phyloP scores from a whole-genome alignment of 2,888 invertebrate species.

The Crossocerus cetratus region DNA sequence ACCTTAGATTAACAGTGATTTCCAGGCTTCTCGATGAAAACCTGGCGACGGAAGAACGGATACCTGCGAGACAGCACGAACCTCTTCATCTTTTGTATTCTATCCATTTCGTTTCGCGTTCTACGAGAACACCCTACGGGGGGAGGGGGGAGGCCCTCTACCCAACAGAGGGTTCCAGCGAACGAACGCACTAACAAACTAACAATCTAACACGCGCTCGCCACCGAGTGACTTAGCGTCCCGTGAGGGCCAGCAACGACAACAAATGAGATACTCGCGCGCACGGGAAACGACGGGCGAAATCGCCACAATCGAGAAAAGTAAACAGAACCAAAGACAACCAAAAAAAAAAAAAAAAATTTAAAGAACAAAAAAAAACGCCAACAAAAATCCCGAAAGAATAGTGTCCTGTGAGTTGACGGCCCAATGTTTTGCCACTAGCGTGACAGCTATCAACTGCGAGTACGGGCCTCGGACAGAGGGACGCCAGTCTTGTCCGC shows the following conservation, averaged over 20 bases:
- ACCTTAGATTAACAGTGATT: slow-evolving; percentile 15
- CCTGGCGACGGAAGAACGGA: slow-evolving; percentile 47
- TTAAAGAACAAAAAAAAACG: slow-evolving; percentile 50
- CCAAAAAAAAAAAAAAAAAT: slow-evolving; percentile 27
- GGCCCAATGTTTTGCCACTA: slow-evolving; percentile 86
- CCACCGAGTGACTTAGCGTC: slow-evolving; percentile 55
- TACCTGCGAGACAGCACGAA: slow-evolving; percentile 63
- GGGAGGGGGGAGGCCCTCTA: not conserved
- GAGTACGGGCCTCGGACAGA: slow-evolving; percentile 97
- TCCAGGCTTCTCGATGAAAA: slow-evolving; percentile 18
- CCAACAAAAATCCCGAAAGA: slow-evolving; percentile 59
- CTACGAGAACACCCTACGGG: slow-evolving; percentile 29
- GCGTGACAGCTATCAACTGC: slow-evolving; percentile 97
- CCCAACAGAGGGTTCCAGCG: slow-evolving; percentile 1
- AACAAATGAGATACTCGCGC: slow-evolving; percentile 21
- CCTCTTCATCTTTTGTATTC: slow-evolving; percentile 51
- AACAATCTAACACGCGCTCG: slow-evolving; percentile 32
- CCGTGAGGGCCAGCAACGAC: slow-evolving; percentile 37
- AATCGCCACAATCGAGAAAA: slow-evolving; percentile 26
- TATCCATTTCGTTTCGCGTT: slow-evolving; percentile 49
- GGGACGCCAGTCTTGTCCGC: slow-evolving; percentile 94
- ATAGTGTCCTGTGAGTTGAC: slow-evolving; percentile 78
- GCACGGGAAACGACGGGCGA: slow-evolving; percentile 8
- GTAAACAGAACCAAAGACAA: slow-evolving; percentile 29
- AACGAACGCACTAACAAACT: slow-evolving; percentile 17